Evolutionary conservation across 2,797 vertebrate genomes (phyloP).

Genomic region (Uromys caudimaculatus): DNA sequence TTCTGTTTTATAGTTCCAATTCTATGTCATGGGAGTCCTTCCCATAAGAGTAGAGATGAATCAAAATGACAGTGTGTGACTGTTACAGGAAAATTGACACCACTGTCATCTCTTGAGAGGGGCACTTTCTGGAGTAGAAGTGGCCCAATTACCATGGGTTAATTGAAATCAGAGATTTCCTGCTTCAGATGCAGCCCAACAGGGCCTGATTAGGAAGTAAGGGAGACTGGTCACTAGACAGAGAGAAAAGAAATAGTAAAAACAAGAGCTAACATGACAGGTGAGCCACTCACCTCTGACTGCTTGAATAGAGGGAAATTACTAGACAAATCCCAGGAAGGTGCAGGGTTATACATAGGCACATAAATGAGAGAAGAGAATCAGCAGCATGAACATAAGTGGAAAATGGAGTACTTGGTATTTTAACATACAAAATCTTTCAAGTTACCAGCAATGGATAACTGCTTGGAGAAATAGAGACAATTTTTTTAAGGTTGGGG

Average conservation of each 20-base stretch:
- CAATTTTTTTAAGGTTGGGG: not conserved
- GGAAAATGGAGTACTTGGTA: not conserved
- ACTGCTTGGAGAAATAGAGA: too few species aligned
- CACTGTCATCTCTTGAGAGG: not conserved
- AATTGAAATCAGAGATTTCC: not conserved
- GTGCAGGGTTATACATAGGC: not conserved
- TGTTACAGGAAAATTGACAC: not conserved
- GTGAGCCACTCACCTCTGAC: not conserved
- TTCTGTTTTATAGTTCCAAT: not conserved
- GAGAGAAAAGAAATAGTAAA: slow-evolving; percentile 20
- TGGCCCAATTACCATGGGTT: not conserved
- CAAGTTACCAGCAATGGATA: not conserved
- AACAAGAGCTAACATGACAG: not conserved
- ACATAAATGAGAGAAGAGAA: not conserved
- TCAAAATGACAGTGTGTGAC: not conserved
- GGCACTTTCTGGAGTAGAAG: not conserved
- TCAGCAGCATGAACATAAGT: not conserved
- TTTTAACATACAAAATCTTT: slow-evolving; percentile 6
- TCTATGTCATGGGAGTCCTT: not conserved
- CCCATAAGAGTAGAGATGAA: not conserved
- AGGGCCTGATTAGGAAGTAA: not conserved
- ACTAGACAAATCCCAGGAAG: not conserved
- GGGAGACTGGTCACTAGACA: not conserved
- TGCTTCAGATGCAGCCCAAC: not conserved
- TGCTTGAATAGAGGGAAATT: not conserved